A percentile compares a stretch with the other conserved stretches of the same genome.
phyloP scores from a whole-genome alignment of 1,140 invertebrate genomes.

The Cydia amplana region DNA sequence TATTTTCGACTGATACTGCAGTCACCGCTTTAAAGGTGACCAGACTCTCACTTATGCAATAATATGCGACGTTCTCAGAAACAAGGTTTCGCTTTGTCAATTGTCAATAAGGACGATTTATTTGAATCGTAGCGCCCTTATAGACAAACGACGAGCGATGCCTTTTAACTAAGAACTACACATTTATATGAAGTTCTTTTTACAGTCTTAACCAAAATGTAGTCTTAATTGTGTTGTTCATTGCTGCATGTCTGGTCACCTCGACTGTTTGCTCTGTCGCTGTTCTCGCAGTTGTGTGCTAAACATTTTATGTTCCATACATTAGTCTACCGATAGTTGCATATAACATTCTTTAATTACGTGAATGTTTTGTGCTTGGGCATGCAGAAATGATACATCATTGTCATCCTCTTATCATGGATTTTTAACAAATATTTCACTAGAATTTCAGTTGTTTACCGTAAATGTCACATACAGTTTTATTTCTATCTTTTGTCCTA shows the following conservation, averaged over 20 bases:
- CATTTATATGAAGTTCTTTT: not conserved
- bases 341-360: slow-evolving; percentile 59
- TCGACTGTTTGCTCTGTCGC: slow-evolving; percentile 49
- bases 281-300: slow-evolving; percentile 55
- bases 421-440: slow-evolving; percentile 52
- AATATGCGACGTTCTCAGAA: slow-evolving; percentile 10
- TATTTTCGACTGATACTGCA: slow-evolving; percentile 54
- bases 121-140: not conserved
- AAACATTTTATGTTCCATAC: slow-evolving; percentile 45
- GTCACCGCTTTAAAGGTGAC: slow-evolving; percentile 73
- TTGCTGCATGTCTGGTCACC: slow-evolving; percentile 79
- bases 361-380: slow-evolving; percentile 73
- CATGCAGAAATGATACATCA: slow-evolving; percentile 76
- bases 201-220: not conserved
- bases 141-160: not conserved
- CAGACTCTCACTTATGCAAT: slow-evolving; percentile 61
- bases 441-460: too few species aligned
- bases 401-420: slow-evolving; percentile 59
- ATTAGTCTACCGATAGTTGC: slow-evolving; percentile 60
- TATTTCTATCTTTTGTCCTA: too few species aligned
- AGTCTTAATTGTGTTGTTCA: slow-evolving; percentile 48
- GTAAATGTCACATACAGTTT: too few species aligned
- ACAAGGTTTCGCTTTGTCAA: not conserved
- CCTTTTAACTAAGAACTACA: not conserved
- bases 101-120: slow-evolving; percentile 3